Conservation (phyloP, 1,140 invertebrate species). For the Conus betulinus region DNA sequence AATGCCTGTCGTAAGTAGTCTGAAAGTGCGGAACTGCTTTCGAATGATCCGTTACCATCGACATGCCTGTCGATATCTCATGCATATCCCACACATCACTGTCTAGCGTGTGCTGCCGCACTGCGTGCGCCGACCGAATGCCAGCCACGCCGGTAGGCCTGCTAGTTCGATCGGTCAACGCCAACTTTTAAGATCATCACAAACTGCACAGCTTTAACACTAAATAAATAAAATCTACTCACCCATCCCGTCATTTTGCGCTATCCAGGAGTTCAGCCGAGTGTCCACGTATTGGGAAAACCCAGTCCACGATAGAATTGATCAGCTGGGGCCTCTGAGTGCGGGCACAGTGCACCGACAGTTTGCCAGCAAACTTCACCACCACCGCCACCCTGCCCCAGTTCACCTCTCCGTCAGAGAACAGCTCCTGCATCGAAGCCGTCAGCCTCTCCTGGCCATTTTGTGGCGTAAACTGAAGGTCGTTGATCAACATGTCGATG, state of each 20-base stretch:
- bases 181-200: too few relatives aligned
- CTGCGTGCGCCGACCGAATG: too few relatives aligned
- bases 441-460: constrained; percentile 72
- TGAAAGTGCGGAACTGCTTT: too few relatives aligned
- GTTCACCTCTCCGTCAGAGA: constrained; percentile 73
- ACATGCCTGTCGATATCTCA: too few relatives aligned
- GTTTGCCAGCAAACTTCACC: constrained; percentile 74
- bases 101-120: too few relatives aligned
- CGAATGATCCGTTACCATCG: too few relatives aligned
- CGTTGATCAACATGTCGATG: constrained; percentile 71
- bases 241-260: constrained; percentile 73
- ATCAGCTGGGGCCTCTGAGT: constrained; percentile 68
- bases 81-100: too few relatives aligned
- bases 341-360: constrained; percentile 71
- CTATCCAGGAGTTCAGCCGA: constrained; percentile 73
- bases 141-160: too few relatives aligned
- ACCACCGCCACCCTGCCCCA: constrained; percentile 76
- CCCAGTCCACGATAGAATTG: constrained; percentile 72
- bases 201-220: too few relatives aligned
- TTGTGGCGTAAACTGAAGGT: constrained; percentile 68
- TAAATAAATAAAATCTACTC: constrained; percentile 43
- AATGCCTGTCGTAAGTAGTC: too few relatives aligned
- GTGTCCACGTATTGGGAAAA: constrained; percentile 69
- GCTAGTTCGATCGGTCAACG: too few relatives aligned
- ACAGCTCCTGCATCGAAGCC: constrained; percentile 74